phyloP scores from a whole-genome alignment of 2,113 vertebrate species.

The Candoia aspera region DNA sequence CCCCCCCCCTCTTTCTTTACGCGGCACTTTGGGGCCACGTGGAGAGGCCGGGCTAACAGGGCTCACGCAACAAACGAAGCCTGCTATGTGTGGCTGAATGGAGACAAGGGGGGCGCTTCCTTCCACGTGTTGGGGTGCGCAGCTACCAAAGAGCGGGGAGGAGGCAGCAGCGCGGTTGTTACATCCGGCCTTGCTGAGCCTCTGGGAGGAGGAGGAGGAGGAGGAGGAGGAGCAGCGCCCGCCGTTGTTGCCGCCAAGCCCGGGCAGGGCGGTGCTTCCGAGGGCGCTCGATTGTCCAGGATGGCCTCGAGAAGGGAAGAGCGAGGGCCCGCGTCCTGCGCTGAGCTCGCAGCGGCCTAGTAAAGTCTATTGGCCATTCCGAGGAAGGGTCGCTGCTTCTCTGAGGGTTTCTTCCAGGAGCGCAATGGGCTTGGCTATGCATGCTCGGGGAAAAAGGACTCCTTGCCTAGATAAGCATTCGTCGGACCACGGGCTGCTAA shows the following conservation, averaged over 20 bases:
- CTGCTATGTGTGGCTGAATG: not conserved
- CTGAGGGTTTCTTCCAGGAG: not conserved
- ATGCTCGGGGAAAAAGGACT: not conserved
- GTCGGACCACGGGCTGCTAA: not conserved
- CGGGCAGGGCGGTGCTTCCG: not conserved
- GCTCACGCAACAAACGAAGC: not conserved
- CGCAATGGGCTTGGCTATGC: not conserved
- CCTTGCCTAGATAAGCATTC: not conserved
- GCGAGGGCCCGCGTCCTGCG: not conserved
- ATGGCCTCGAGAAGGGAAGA: no score
- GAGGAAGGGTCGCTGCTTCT: not conserved
- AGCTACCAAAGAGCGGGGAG: no score
- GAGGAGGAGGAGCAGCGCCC: not conserved
- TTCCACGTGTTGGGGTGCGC: constrained; percentile 5
- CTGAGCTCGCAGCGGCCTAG: not conserved
- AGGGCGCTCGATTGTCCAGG: not conserved
- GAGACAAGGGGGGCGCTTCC: not conserved
- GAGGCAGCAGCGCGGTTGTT: no score
- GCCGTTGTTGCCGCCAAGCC: not conserved
- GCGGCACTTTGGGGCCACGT: constrained; percentile 35
- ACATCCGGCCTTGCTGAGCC: not conserved
- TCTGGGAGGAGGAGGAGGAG: not conserved
- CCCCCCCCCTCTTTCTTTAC: not conserved
- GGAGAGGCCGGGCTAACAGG: constrained; percentile 12
- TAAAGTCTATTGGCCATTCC: not conserved